Base-by-base conservation (phyloP, 35 echinoderm and acorn worm genomes). In the Patiria miniata region DNA sequence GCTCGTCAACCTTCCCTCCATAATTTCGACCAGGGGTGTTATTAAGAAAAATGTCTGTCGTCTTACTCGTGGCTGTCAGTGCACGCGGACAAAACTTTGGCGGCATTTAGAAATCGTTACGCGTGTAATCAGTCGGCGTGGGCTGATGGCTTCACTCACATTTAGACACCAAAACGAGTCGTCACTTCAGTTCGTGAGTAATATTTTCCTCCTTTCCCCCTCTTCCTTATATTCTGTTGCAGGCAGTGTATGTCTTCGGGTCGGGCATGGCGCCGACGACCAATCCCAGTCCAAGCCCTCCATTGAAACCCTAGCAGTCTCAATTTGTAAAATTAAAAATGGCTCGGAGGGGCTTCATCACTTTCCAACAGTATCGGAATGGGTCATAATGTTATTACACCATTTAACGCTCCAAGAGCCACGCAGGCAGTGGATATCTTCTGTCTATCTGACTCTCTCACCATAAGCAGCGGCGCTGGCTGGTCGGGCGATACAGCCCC, bases 251-350 rank as follows among this genome's bases (percentile, higher is more conserved):
- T 52, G 33, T 52, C 80, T 52, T 82, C 39, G 21, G 65, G 65
- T 26, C 14, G 36, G 38, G n/a, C 37, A 38, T 53, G 82, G 82
- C 33, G 53, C 82, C 82, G 53, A 26, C 82, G 54, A 37, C 82
- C 40, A 51, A 54, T 82, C 80, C 80, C 53, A 34, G 33, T 19
- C 51, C 57, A 38, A 58, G 21, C 21, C 53, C 54, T 53, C 53
- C 21, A 84, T 38, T 84, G 82, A 84, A 84, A 84, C 53, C 53
- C 57, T 84, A 84, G 82, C 51, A 84, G 51, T 51, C 21, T 34
- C 82, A 84, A 84, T 84, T 84, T 84, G 82, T 84, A 84, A 84
- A 84, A 84, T 84, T 84, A 84, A 84, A 84, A 84, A 84, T 65
- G 12, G 82, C 82, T 84, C 52, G 29, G 32, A 84, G 82, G 39